These are phyloP conservation scores for Xanthia togata DNA, from an alignment of 2,888 invertebrate species.

Conservation along the genomic window DNA sequence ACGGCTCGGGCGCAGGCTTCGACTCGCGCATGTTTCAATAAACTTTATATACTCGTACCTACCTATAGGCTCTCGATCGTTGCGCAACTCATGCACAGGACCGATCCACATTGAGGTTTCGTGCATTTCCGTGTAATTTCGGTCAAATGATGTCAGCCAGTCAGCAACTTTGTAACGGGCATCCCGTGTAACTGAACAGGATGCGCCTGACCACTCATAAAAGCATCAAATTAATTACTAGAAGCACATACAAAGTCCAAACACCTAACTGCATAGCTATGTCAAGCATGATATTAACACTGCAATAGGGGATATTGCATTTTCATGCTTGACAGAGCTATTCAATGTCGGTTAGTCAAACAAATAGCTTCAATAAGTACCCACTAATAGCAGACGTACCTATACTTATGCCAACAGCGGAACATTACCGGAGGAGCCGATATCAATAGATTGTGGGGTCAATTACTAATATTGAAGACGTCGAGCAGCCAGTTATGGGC, in stretches of 20 bases:
- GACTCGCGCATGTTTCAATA: constrained; percentile 39
- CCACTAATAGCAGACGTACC: background rate
- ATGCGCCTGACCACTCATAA: background rate
- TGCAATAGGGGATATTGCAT: constrained; percentile 26
- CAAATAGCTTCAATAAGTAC: background rate
- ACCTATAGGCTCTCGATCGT: constrained; percentile 11
- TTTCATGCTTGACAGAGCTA: background rate
- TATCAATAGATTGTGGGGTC: constrained; percentile 21
- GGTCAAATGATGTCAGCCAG: background rate
- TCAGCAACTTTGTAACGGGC: background rate
- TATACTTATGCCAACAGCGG: constrained; percentile 6
- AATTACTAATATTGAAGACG: constrained; percentile 37
- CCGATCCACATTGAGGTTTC: constrained; percentile 28
- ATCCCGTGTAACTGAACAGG: background rate
- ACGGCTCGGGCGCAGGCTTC: background rate
- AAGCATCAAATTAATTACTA: background rate
- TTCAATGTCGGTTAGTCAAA: constrained; percentile 1
- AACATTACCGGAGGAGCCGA: constrained; percentile 19
- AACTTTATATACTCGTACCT: constrained; percentile 48
- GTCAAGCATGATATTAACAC: background rate
- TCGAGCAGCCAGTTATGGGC: background rate
- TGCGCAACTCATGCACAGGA: constrained; percentile 33
- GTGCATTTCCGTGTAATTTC: constrained; percentile 26
- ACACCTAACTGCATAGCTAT: background rate
- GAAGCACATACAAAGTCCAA: background rate